Evolutionary conservation across 2,888 invertebrate genomes (phyloP), one percentile per base, ranked within the genome.

Genomic region (Gibbula magus): DNA sequence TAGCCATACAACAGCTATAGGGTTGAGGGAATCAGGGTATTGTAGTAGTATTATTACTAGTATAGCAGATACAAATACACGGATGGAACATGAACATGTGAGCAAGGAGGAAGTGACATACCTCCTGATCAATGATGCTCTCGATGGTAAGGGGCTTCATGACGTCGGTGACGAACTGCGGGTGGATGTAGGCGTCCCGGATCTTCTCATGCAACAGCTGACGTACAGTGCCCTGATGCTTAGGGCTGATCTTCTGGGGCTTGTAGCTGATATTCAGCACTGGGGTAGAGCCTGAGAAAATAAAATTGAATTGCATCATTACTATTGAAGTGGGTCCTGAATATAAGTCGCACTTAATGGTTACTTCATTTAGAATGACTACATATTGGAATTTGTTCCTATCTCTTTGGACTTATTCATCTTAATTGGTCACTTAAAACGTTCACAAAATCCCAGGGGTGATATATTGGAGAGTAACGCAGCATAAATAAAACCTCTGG

Each of bases 191-290:
- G 22, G 99, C 97, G 94, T 99, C 99, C 82, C 98, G 95, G 89
- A 99, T 99, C 93, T 98, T 98, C 81, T 99, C 98, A 90, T 99
- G 98, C 83, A 99, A 94, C 90, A 99, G 94, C 91, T 96, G 96
- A 73, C 98, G 95, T 4, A 99, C 99, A 82, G 96, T 95, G 66
- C 98, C 98, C 85, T 97, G 96, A 79, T 97, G 97, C 94, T 98
- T 99, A 3, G 99, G 99, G 86, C 98, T 98, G 93, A 99, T 99
- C 94, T 99, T 99, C 94, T 99, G 99, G 67, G 99, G 99, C 93
- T 99, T 99, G 95, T 99, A 99, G 93, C 99, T 99, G 92, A 99
- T 98, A 93, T 99, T 97, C 85, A 99, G 94, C 89, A 96, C 96
- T 0, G 99, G 99, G 82, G 88, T 86, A 4, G 83, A 73, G 77